Evolutionary conservation across 2,113 vertebrate species (phyloP).

Genomic region (Mustela nigripes): DNA sequence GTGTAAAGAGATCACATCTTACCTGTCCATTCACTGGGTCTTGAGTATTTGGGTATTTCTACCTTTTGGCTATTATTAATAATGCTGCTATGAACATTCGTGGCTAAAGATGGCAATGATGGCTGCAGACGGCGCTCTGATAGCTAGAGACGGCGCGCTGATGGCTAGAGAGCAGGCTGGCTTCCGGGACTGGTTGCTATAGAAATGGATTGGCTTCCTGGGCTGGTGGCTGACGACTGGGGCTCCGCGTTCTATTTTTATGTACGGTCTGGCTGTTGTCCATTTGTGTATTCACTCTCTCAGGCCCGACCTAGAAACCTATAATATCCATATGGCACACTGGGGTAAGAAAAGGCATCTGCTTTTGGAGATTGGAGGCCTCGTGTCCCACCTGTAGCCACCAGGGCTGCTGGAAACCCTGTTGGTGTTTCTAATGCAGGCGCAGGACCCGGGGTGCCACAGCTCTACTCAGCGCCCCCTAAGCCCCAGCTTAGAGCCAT

Average conservation of each 20-base stretch:
- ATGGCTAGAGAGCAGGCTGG: not conserved
- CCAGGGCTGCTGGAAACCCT: not conserved
- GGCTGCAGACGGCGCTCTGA: not conserved
- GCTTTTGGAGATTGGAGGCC: not conserved
- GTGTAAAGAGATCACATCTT: not conserved
- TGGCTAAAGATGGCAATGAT: no score
- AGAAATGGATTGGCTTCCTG: not conserved
- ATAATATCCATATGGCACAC: not conserved
- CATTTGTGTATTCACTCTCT: not conserved
- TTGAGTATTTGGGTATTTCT: not conserved
- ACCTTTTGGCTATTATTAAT: not conserved
- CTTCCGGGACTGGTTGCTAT: not conserved
- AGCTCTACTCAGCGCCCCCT: not conserved
- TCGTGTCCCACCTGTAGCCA: not conserved
- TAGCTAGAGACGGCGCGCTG: no score
- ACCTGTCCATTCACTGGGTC: not conserved
- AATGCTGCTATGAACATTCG: not conserved
- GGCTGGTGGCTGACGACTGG: not conserved
- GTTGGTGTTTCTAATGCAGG: rapidly evolving
- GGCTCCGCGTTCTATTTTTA: not conserved
- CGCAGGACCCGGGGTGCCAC: not conserved
- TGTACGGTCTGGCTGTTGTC: rapidly evolving
- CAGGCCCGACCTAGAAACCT: not conserved
- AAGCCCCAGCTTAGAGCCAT: not conserved
- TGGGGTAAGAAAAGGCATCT: not conserved